A percentile compares a stretch with the other conserved stretches of the same genome.
Evolutionary conservation across 2,888 invertebrate species (phyloP).

Genomic region (Spodoptera littoralis): DNA sequence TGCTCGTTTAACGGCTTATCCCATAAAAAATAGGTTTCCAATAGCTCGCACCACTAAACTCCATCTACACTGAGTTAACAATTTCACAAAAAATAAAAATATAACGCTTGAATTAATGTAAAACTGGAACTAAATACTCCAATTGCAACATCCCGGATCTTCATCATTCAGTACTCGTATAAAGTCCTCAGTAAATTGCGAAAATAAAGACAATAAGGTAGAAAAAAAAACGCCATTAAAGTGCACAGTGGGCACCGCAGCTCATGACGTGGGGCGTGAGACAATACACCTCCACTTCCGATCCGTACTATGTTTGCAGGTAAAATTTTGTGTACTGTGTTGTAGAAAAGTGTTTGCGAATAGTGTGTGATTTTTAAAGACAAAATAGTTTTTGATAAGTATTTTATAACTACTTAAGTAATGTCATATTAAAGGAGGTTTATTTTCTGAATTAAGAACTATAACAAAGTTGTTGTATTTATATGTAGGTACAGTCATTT

Average conservation of each 20-base stretch:
- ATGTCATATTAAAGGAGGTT: too few species aligned
- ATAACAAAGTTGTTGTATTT: too few species aligned
- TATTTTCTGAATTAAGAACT: too few species aligned
- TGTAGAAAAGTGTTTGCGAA: constrained; percentile 52
- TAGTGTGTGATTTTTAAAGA: background rate
- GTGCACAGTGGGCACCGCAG: constrained; percentile 67
- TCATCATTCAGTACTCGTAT: constrained; percentile 1
- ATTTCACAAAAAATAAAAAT: background rate
- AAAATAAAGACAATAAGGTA: constrained; percentile 52
- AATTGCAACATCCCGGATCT: constrained; percentile 39
- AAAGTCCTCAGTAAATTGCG: constrained; percentile 41
- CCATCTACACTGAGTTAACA: too few species aligned
- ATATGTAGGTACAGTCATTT: too few species aligned
- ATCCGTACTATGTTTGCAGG: constrained; percentile 71
- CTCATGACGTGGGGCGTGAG: constrained; percentile 74
- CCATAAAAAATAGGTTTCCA: too few species aligned
- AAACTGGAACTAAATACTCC: constrained; percentile 2
- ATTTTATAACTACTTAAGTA: too few species aligned
- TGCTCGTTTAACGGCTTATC: too few species aligned
- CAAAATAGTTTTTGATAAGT: too few species aligned
- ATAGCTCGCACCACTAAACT: too few species aligned
- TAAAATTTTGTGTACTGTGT: constrained; percentile 66
- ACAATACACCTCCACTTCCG: constrained; percentile 83
- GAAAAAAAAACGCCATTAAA: constrained; percentile 45
- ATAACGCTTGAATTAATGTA: background rate